Conservation (phyloP, 2,113 vertebrate genomes). For the Ailuropoda melanoleuca region DNA sequence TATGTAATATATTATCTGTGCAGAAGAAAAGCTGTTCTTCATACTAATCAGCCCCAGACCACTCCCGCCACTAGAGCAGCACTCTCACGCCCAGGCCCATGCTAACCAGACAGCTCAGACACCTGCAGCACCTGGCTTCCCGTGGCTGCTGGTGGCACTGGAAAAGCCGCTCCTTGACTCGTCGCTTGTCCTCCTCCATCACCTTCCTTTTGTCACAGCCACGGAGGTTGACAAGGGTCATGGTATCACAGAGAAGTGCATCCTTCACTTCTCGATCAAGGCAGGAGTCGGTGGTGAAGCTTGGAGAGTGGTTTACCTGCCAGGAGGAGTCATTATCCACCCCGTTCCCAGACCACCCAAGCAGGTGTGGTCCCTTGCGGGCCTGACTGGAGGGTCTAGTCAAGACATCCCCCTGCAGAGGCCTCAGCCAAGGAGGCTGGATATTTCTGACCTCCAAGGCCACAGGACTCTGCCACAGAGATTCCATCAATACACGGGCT, state of each 20-base stretch:
- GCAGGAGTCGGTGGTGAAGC: slow-evolving; percentile 86
- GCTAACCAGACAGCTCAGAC: background rate
- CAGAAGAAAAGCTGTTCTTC: background rate
- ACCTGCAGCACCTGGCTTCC: slow-evolving; percentile 75
- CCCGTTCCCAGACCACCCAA: background rate
- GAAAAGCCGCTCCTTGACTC: slow-evolving; percentile 83
- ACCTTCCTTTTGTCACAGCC: slow-evolving; percentile 84
- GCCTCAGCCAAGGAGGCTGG: background rate
- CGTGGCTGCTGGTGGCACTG: slow-evolving; percentile 70
- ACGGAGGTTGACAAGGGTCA: slow-evolving; percentile 84
- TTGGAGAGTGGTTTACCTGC: slow-evolving; percentile 90
- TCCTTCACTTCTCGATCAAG: slow-evolving; percentile 88
- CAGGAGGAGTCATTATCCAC: background rate
- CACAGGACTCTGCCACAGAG: background rate
- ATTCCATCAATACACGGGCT: background rate
- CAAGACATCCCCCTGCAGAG: background rate
- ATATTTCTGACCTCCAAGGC: background rate
- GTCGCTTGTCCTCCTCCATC: slow-evolving; percentile 85
- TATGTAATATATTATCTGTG: background rate
- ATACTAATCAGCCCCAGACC: background rate
- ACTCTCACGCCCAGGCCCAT: background rate
- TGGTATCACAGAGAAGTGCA: slow-evolving; percentile 84
- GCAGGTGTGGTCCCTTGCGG: background rate
- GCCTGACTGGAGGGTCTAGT: background rate
- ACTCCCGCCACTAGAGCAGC: background rate